These are phyloP conservation scores for Rhagonycha fulva DNA, from an alignment of 2,888 invertebrate species.

Conservation along the genomic window DNA sequence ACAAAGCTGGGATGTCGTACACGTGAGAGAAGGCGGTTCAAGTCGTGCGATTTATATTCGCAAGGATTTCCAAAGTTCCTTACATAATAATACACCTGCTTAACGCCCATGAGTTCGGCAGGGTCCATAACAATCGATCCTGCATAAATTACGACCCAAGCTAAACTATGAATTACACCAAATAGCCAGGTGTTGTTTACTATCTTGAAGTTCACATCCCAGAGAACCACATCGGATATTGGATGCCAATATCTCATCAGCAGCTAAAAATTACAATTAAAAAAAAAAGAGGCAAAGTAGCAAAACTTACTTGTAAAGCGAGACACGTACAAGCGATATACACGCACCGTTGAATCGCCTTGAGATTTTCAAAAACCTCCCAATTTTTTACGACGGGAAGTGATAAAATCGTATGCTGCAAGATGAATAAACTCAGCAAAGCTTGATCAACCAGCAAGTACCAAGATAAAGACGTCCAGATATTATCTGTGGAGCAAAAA, in stretches of 20 bases:
- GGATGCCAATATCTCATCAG: conserved; percentile 59
- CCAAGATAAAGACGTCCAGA: conserved; percentile 53
- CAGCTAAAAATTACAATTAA: conserved; percentile 50
- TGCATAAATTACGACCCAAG: conserved; percentile 64
- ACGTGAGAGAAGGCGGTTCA: conserved; percentile 60
- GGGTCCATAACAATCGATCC: conserved; percentile 67
- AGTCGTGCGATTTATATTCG: conserved; percentile 58
- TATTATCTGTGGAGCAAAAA: background rate
- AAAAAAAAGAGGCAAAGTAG: conserved; percentile 31
- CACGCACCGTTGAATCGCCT: conserved; percentile 55
- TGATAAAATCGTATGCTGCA: conserved; percentile 64
- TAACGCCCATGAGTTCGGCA: conserved; percentile 63
- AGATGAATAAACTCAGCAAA: conserved; percentile 59
- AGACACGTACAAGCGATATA: conserved; percentile 57
- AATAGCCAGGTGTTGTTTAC: conserved; percentile 58
- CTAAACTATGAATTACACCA: conserved; percentile 56
- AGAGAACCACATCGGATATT: conserved; percentile 57
- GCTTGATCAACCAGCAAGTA: conserved; percentile 55
- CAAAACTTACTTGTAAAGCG: conserved; percentile 54
- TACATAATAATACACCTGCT: conserved; percentile 65
- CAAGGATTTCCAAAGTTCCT: conserved; percentile 58
- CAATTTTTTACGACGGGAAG: conserved; percentile 55
- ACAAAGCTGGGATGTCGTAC: conserved; percentile 68
- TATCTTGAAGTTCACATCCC: conserved; percentile 59
- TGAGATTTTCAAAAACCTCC: conserved; percentile 52